These are phyloP conservation scores for Limnephilus rhombicus DNA, from an alignment of 2,888 invertebrate species.

Conservation along the genomic window DNA sequence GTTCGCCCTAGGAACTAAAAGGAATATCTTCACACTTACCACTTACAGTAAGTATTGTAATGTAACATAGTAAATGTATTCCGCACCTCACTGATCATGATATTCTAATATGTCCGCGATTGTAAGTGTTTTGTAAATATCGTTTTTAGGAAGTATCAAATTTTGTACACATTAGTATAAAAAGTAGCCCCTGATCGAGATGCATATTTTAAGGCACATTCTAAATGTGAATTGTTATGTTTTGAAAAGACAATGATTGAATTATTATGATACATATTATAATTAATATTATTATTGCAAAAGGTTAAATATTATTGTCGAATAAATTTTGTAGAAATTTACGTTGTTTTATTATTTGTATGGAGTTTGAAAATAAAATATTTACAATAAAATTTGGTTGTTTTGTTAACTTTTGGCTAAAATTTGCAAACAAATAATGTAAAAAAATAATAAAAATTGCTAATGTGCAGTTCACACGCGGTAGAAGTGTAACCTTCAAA, in stretches of 20 bases:
- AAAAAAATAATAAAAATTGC: too few relatives aligned
- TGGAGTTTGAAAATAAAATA: conserved; percentile 23
- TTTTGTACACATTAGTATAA: conserved; percentile 63
- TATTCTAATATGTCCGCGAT: conserved; percentile 11
- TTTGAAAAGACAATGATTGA: conserved; percentile 43
- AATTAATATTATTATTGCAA: conserved; percentile 16
- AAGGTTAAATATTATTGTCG: conserved; percentile 26
- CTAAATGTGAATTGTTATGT: conserved; percentile 63
- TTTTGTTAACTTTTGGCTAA: background rate
- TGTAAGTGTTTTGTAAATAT: conserved; percentile 57
- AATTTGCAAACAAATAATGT: background rate
- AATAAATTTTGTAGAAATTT: conserved; percentile 34
- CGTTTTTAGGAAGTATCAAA: conserved; percentile 59
- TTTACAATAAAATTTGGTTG: background rate
- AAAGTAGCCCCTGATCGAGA: conserved; percentile 49
- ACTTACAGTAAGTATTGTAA: conserved; percentile 1
- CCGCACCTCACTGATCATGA: conserved; percentile 36
- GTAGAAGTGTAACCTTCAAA: too few relatives aligned
- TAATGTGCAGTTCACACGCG: too few relatives aligned
- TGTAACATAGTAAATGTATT: conserved; percentile 9
- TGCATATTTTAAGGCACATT: conserved; percentile 61
- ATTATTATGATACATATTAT: background rate
- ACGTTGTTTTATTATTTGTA: conserved; percentile 10
- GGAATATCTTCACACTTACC: conserved; percentile 4
- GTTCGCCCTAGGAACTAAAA: background rate